A percentile compares a stretch with the other conserved stretches of the same genome.
phyloP scores from a whole-genome alignment of 1,140 invertebrate genomes.

The Metopolophium dirhodum region DNA sequence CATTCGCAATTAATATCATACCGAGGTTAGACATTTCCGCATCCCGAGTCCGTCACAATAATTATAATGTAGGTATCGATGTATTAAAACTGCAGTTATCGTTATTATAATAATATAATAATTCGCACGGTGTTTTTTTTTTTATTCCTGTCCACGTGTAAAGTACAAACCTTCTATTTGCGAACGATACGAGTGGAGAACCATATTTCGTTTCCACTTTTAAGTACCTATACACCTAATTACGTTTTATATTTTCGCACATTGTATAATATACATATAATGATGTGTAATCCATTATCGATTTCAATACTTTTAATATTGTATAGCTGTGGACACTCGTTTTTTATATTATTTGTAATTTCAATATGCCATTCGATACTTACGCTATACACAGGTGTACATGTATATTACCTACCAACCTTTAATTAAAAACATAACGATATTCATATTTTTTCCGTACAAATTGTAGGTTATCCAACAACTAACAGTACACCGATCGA shows the following conservation, averaged over 20 bases:
- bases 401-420: not conserved
- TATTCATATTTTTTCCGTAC: not conserved
- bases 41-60: not conserved
- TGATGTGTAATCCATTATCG: not conserved
- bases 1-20: not conserved
- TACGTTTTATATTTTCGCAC: too few relatives aligned
- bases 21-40: not conserved
- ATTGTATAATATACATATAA: not conserved
- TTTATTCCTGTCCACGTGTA: too few relatives aligned
- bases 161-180: too few relatives aligned
- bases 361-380: not conserved
- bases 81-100: not conserved
- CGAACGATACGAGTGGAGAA: not conserved
- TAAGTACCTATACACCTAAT: too few relatives aligned
- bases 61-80: not conserved
- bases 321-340: not conserved
- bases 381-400: not conserved
- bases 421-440: not conserved
- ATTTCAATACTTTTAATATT: not conserved
- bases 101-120: not conserved
- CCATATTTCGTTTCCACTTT: too few relatives aligned
- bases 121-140: not conserved
- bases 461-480: not conserved
- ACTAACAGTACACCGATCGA: not conserved
- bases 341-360: not conserved